Evolutionary conservation across 37 sponge, comb jelly and placozoan genomes (phyloP).

Genomic region (Oopsacas minuta): DNA sequence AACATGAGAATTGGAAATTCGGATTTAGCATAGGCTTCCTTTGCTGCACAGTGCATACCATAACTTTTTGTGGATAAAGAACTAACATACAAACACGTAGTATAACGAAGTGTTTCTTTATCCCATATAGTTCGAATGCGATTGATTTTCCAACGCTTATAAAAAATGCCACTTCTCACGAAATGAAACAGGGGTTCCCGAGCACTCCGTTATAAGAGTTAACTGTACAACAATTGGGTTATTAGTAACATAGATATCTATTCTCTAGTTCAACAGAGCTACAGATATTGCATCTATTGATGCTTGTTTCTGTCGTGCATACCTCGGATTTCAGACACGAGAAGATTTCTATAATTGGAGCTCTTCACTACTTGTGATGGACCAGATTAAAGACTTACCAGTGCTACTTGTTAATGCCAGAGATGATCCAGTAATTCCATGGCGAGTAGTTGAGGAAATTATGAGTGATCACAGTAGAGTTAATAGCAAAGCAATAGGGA

Average conservation of each 20-base stretch:
- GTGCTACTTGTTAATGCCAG: conserved; percentile 53
- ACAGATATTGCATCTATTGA: not conserved
- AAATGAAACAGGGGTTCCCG: too few species aligned
- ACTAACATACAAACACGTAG: too few species aligned
- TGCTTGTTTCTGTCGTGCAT: not conserved
- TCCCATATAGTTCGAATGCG: too few species aligned
- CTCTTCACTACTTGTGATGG: not conserved
- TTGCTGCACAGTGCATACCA: too few species aligned
- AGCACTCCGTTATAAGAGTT: too few species aligned
- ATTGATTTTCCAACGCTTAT: too few species aligned
- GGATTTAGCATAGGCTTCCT: too few species aligned
- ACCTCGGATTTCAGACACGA: not conserved
- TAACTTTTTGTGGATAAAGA: too few species aligned
- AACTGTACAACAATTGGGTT: too few species aligned
- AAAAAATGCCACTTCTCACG: too few species aligned
- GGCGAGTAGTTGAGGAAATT: conserved; percentile 25
- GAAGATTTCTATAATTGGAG: not conserved
- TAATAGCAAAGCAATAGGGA: conserved; percentile 56
- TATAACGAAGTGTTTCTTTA: too few species aligned
- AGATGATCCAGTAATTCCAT: conserved; percentile 66
- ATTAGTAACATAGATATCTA: not conserved
- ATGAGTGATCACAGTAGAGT: conserved; percentile 24
- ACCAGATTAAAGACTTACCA: conserved; percentile 51
- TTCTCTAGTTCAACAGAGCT: not conserved
- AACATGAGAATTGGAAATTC: too few species aligned